A percentile compares a stretch with the other conserved stretches of the same genome.
Evolutionary conservation across 2,113 vertebrate species (phyloP).

Genomic region (Pelvicachromis taeniatus): DNA sequence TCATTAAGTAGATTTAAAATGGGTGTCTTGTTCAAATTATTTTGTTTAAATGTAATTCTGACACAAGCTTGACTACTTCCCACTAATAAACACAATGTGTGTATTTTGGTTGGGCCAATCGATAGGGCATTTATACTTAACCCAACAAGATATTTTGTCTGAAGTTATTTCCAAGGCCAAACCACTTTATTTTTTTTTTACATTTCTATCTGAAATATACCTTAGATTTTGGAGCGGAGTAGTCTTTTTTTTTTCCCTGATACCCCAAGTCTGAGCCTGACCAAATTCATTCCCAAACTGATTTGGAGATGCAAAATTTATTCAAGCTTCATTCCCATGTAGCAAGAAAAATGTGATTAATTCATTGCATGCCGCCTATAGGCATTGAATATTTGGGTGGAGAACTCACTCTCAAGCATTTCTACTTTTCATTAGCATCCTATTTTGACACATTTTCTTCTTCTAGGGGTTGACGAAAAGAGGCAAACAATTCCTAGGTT

Average conservation of each 20-base stretch:
- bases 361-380: constrained; percentile 38
- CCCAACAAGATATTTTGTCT: background rate
- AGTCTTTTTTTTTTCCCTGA: background rate
- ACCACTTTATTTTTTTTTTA: background rate
- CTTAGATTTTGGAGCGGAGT: background rate
- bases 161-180: background rate
- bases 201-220: background rate
- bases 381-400: constrained; percentile 25
- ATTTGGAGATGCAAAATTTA: constrained; percentile 43
- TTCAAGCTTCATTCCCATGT: constrained; percentile 19
- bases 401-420: constrained; percentile 47
- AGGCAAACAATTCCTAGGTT: constrained; percentile 49
- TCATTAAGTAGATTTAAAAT: constrained; percentile 15
- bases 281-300: constrained; percentile 20
- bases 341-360: constrained; percentile 36
- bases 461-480: constrained; percentile 37
- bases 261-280: background rate
- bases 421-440: constrained; percentile 62
- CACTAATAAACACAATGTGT: constrained; percentile 18
- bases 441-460: constrained; percentile 59
- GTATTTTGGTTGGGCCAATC: constrained; percentile 21
- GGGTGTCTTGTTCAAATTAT: constrained; percentile 11
- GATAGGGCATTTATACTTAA: background rate
- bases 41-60: constrained; percentile 1
- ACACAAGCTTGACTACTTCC: constrained; percentile 3